Conservation (phyloP, 2,888 invertebrate genomes). For the Eretmocerus hayati region DNA sequence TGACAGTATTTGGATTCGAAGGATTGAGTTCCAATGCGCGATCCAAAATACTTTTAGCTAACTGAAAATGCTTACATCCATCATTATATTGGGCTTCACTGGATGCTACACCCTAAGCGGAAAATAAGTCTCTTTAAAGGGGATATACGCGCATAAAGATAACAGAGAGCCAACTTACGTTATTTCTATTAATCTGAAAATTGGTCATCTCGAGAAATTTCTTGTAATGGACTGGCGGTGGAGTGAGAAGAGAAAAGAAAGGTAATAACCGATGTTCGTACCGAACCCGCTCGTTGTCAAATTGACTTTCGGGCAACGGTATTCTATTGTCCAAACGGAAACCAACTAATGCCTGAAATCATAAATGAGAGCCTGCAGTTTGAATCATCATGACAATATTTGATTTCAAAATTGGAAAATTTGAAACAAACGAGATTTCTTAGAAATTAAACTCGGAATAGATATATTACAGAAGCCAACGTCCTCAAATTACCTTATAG, state of each 20-base stretch:
- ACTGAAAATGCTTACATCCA: constrained; percentile 87
- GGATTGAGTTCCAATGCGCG: constrained; percentile 73
- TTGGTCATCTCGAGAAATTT: constrained; percentile 80
- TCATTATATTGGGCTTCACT: constrained; percentile 58
- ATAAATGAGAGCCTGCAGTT: constrained; percentile 1
- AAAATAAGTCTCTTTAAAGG: neutral
- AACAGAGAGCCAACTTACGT: constrained; percentile 30
- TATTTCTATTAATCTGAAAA: constrained; percentile 37
- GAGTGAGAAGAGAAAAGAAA: constrained; percentile 76
- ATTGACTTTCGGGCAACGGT: constrained; percentile 75
- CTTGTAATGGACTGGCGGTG: constrained; percentile 84
- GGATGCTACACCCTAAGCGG: constrained; percentile 34
- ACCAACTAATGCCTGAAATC: constrained; percentile 70
- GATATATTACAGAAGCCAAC: no score
- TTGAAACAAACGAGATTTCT: neutral
- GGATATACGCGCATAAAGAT: neutral
- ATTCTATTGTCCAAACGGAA: constrained; percentile 84
- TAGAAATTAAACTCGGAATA: no score
- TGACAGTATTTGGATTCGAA: constrained; percentile 45
- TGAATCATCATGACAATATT: neutral
- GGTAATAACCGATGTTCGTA: constrained; percentile 92
- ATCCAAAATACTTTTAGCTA: constrained; percentile 80
- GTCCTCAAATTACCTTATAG: constrained; percentile 80
- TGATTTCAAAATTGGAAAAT: constrained; percentile 1
- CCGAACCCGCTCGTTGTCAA: constrained; percentile 88